A percentile compares a stretch with the other conserved stretches of the same genome.
Evolutionary conservation across 1,140 invertebrate species (phyloP).

Genomic region (Lysiphlebus fabarum): DNA sequence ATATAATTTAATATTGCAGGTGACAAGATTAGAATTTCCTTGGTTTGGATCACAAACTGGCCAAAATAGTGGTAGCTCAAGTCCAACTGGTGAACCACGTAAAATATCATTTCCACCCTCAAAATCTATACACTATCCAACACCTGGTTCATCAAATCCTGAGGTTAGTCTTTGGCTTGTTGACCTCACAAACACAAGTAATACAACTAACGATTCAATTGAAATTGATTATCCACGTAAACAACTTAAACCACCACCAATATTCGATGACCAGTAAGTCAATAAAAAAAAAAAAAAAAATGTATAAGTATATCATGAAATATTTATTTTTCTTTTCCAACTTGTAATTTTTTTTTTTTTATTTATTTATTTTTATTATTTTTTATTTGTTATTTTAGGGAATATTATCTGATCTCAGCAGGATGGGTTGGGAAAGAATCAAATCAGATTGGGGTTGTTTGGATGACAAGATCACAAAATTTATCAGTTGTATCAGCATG

Average conservation of each 20-base stretch:
- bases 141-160: conserved; percentile 81
- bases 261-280: conserved; percentile 69
- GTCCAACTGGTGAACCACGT: conserved; percentile 34
- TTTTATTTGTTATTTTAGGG: conserved; percentile 60
- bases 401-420: conserved; percentile 88
- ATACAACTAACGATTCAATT: conserved; percentile 18
- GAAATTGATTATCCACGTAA: conserved; percentile 52
- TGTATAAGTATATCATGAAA: too few species aligned
- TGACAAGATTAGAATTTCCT: conserved; percentile 62
- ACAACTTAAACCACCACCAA: conserved; percentile 66
- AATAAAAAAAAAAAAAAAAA: not conserved
- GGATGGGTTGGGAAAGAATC: conserved; percentile 75
- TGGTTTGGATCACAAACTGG: conserved; percentile 62
- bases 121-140: conserved; percentile 74
- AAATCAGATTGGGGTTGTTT: conserved; percentile 78
- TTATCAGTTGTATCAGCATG: conserved; percentile 78
- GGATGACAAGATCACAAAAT: conserved; percentile 90
- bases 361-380: too few species aligned
- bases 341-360: not conserved
- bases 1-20: conserved; percentile 13
- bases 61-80: conserved; percentile 35
- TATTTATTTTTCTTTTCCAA: too few species aligned
- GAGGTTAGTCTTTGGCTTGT: conserved; percentile 75
- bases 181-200: conserved; percentile 65
- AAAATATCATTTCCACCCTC: conserved; percentile 66